Evolutionary conservation across 2,113 vertebrate species (phyloP).

Genomic region (Anoplopoma fimbria): DNA sequence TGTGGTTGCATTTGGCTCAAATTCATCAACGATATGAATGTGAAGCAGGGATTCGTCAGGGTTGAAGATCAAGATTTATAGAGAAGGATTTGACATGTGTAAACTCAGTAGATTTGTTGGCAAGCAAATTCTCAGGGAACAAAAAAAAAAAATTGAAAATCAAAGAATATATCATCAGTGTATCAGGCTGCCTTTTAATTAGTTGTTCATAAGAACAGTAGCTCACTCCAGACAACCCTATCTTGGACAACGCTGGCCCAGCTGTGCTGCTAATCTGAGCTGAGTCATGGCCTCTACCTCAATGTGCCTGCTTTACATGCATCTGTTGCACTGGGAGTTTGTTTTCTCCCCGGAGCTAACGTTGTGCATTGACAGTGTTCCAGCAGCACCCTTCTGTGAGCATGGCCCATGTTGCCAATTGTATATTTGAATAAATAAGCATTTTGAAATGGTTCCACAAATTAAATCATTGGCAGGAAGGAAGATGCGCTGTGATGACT

Average conservation of each 20-base stretch:
- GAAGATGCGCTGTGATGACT: not conserved
- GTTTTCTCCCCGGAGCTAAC: constrained; percentile 2
- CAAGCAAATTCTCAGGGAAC: not conserved
- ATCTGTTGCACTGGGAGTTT: constrained; percentile 16
- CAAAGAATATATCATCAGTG: not conserved
- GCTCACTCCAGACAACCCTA: constrained; percentile 9
- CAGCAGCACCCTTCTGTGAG: constrained; percentile 1
- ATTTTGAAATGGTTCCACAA: constrained; percentile 1
- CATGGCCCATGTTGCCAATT: constrained; percentile 1
- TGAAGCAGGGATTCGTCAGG: not conserved
- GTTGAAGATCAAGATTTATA: not conserved
- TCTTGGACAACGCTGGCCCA: constrained; percentile 29
- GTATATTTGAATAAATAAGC: constrained; percentile 30
- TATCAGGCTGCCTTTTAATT: constrained; percentile 1
- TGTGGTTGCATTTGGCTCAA: not conserved
- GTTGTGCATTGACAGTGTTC: constrained; percentile 1
- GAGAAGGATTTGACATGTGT: too few relatives aligned
- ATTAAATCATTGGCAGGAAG: not conserved
- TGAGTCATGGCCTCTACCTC: constrained; percentile 18
- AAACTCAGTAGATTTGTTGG: not conserved
- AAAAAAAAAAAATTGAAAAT: too few relatives aligned
- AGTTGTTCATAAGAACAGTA: not conserved
- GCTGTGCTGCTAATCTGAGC: constrained; percentile 42
- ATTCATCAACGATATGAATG: not conserved
- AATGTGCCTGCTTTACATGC: constrained; percentile 29